These are phyloP conservation scores for Etheostoma perlongum DNA, from an alignment of 2,797 vertebrate genomes.

Conservation along the genomic window DNA sequence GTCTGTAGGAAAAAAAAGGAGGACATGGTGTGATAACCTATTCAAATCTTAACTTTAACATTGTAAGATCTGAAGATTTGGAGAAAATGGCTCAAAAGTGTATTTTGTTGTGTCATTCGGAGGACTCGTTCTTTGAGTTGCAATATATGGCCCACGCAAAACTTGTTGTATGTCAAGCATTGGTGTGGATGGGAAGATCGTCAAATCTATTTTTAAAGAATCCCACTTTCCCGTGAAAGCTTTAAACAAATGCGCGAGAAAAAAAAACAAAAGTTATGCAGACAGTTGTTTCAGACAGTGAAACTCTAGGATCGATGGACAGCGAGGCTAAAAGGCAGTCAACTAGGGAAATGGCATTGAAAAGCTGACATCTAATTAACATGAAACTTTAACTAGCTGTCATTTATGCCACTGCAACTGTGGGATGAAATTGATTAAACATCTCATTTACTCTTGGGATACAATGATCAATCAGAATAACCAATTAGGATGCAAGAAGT, in stretches of 20 bases:
- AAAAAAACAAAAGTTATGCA: not conserved
- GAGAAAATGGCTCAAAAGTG: not conserved
- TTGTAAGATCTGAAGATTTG: not conserved
- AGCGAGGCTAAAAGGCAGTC: not conserved
- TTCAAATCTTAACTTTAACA: too few species aligned
- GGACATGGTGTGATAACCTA: too few species aligned
- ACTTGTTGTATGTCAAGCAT: not conserved
- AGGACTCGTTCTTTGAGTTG: too few species aligned
- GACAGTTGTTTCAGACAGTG: not conserved
- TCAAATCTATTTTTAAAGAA: too few species aligned
- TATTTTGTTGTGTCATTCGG: not conserved
- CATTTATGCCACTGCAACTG: not conserved
- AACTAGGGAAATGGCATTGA: not conserved
- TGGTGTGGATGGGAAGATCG: too few species aligned
- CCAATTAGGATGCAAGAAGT: not conserved
- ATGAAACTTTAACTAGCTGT: not conserved
- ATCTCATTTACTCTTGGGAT: not conserved
- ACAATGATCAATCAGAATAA: not conserved
- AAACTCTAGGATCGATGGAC: not conserved
- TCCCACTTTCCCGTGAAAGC: not conserved
- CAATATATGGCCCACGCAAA: not conserved
- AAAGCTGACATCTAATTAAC: constrained; percentile 13
- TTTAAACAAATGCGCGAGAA: not conserved
- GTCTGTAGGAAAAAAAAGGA: too few species aligned
- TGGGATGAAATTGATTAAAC: not conserved